A percentile compares a stretch with the other conserved stretches of the same genome.
Conservation (phyloP, 1,140 invertebrate species). For the Myzus persicae region DNA sequence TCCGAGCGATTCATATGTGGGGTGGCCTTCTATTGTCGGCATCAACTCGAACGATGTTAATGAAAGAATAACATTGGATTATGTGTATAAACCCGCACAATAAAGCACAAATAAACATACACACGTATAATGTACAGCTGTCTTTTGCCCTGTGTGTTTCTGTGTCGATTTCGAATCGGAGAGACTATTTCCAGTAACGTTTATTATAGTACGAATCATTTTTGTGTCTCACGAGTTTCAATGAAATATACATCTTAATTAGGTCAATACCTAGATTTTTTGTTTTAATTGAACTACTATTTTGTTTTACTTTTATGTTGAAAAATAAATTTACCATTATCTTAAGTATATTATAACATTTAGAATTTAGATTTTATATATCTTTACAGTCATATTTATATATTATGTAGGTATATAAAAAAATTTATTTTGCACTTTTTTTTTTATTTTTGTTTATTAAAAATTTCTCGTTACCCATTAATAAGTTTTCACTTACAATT, state of each 20-base stretch:
- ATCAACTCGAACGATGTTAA: conserved; percentile 58
- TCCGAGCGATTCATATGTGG: conserved; percentile 49
- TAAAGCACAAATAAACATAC: conserved; percentile 58
- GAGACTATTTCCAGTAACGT: neutral
- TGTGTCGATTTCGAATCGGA: conserved; percentile 10
- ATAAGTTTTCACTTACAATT: no score
- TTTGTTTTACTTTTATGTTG: no score
- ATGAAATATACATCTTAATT: neutral
- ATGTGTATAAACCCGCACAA: conserved; percentile 59
- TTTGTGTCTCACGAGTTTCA: neutral
- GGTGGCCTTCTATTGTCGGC: conserved; percentile 57
- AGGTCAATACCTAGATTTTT: no score
- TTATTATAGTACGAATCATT: neutral
- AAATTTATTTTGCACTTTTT: no score
- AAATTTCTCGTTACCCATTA: no score
- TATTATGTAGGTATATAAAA: no score
- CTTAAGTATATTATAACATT: no score
- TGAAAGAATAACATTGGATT: conserved; percentile 59
- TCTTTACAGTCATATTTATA: no score
- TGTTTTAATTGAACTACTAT: no score
- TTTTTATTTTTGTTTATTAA: no score
- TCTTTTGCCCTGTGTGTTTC: conserved; percentile 26
- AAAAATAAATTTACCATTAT: no score
- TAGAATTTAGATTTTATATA: no score
- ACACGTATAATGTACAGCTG: conserved; percentile 54